phyloP scores from a whole-genome alignment of 2,888 invertebrate species.

The Rosalia funebris region DNA sequence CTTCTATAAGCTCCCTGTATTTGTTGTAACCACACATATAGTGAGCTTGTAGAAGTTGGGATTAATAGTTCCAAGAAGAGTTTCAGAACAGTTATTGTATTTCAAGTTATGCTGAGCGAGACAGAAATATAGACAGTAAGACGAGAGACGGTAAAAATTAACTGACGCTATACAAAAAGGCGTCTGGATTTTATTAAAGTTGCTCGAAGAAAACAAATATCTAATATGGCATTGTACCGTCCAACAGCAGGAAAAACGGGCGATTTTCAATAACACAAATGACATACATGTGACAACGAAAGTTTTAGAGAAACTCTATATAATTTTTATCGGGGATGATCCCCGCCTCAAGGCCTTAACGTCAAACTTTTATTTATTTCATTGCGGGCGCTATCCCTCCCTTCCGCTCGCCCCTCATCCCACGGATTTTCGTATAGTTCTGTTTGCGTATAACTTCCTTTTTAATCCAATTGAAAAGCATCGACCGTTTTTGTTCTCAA shows the following conservation, averaged over 20 bases:
- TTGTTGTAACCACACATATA: no score
- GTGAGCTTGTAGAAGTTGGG: no score
- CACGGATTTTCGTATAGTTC: neutral
- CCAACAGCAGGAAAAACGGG: neutral
- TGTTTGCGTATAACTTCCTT: neutral
- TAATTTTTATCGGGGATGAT: conserved; percentile 1
- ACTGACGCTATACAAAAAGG: no score
- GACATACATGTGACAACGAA: conserved; percentile 8
- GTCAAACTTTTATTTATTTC: conserved; percentile 9
- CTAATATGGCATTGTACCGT: neutral
- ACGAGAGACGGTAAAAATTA: no score
- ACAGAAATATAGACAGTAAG: no score
- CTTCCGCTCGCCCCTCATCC: conserved; percentile 5
- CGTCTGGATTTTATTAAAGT: no score
- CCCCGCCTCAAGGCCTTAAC: neutral
- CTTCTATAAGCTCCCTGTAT: no score
- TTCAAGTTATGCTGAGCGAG: no score
- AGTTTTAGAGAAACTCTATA: neutral
- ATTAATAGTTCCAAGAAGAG: no score
- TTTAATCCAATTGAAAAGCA: conserved; percentile 6
- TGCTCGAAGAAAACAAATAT: neutral
- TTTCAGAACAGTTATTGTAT: no score
- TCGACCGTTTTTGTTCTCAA: conserved; percentile 1
- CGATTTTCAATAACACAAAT: conserved; percentile 3
- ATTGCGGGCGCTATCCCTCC: no score